Conservation (phyloP, 2,888 invertebrate genomes). For the Scotopteryx bipunctaria region DNA sequence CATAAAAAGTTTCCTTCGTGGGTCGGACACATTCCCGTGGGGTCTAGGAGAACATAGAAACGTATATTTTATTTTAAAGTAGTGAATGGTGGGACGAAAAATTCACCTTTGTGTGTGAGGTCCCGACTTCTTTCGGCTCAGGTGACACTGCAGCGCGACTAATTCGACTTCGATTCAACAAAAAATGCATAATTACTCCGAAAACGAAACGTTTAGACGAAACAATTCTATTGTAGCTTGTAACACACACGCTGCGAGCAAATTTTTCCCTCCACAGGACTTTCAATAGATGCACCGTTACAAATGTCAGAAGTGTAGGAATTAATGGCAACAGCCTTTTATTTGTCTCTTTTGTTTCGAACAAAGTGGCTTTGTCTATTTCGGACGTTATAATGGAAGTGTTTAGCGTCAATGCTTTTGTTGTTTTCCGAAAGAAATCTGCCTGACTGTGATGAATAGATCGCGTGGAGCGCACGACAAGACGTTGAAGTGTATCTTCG, state of each 20-base stretch:
- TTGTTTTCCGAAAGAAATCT: conserved; percentile 68
- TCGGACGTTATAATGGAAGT: conserved; percentile 76
- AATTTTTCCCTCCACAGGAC: conserved; percentile 68
- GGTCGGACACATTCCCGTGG: conserved; percentile 64
- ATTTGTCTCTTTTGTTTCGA: conserved; percentile 72
- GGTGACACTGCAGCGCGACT: conserved; percentile 77
- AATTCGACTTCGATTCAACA: conserved; percentile 60
- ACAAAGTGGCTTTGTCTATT: conserved; percentile 79
- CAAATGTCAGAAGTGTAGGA: conserved; percentile 75
- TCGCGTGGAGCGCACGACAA: conserved; percentile 73
- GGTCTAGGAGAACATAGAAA: conserved; percentile 57
- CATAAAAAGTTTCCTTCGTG: conserved; percentile 60
- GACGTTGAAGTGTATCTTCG: conserved; percentile 67
- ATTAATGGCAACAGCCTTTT: conserved; percentile 80
- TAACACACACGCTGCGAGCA: conserved; percentile 68
- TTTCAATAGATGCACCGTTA: conserved; percentile 73
- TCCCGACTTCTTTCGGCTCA: conserved; percentile 66
- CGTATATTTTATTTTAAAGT: conserved; percentile 68
- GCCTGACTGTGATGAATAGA: conserved; percentile 63
- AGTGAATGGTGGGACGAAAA: conserved; percentile 76
- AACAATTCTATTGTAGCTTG: conserved; percentile 57
- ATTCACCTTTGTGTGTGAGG: conserved; percentile 72
- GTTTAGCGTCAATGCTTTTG: conserved; percentile 80
- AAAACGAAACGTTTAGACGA: conserved; percentile 63
- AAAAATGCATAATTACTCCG: conserved; percentile 54